phyloP scores from a whole-genome alignment of 92 coral and sea anemone genomes.

The Phenganax stokvisi region DNA sequence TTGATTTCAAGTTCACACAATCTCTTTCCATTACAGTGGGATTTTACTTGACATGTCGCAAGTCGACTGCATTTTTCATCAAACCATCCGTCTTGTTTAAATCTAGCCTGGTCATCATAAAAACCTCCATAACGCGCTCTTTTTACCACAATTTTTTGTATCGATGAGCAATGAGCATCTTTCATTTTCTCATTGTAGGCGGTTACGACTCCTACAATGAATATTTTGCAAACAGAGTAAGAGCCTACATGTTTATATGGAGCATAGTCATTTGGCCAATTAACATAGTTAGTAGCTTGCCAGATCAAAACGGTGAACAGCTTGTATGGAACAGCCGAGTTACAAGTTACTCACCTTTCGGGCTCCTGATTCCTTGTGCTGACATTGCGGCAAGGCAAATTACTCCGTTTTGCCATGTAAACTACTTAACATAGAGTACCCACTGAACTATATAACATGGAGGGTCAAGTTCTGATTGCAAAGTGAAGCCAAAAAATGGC shows the following conservation, averaged over 20 bases:
- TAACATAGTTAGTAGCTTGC: no score
- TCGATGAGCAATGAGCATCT: conserved; percentile 5
- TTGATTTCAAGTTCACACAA: conserved; percentile 4
- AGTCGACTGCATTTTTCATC: neutral
- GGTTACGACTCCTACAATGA: neutral
- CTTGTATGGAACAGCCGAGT: no score
- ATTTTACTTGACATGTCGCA: neutral
- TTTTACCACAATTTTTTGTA: neutral
- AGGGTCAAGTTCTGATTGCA: no score
- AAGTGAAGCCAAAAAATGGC: no score
- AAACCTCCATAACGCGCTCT: neutral
- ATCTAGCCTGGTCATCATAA: neutral
- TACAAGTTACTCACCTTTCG: no score
- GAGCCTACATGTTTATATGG: neutral
- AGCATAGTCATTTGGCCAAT: no score
- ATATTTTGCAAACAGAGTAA: neutral
- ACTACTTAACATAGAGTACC: no score
- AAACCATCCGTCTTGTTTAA: neutral
- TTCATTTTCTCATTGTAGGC: neutral
- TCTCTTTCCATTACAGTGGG: conserved; percentile 11
- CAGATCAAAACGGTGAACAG: no score
- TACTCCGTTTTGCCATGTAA: no score
- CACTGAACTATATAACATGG: no score
- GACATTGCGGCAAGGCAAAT: no score
- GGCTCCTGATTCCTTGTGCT: no score